phyloP scores from a whole-genome alignment of 2,797 vertebrate genomes.

The Petrocephalus sullivani region DNA sequence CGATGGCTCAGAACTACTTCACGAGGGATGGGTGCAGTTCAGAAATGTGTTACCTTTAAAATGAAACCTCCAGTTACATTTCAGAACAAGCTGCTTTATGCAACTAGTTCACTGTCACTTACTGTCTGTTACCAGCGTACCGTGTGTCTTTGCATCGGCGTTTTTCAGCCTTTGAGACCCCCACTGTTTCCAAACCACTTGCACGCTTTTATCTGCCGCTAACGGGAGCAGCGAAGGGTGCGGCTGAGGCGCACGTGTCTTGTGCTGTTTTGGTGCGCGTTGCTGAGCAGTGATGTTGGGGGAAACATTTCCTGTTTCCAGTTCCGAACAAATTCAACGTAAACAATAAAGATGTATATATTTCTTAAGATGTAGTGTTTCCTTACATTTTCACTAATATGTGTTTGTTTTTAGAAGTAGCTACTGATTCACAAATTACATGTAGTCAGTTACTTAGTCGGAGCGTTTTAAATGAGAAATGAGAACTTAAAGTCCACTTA shows the following conservation, averaged over 20 bases:
- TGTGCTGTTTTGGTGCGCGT: not conserved
- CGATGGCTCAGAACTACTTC: slow-evolving; percentile 60
- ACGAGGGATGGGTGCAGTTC: slow-evolving; percentile 65
- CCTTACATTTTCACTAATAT: not conserved
- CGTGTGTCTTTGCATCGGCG: not conserved
- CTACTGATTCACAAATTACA: not conserved
- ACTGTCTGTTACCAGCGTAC: not conserved
- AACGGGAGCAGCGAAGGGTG: not conserved
- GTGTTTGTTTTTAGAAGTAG: not conserved
- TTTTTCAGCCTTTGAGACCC: not conserved
- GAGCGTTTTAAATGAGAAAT: not conserved
- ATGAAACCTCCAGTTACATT: not conserved
- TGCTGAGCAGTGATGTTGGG: not conserved
- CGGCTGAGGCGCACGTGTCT: not conserved
- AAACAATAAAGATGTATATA: slow-evolving; percentile 23
- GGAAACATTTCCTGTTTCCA: not conserved
- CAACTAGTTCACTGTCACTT: not conserved
- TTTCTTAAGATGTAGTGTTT: slow-evolving; percentile 17
- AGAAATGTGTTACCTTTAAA: slow-evolving; percentile 80
- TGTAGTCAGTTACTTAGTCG: not conserved
- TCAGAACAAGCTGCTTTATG: not conserved
- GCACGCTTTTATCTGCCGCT: not conserved
- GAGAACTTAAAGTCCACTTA: not conserved
- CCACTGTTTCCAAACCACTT: not conserved
- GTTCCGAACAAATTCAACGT: slow-evolving; percentile 6